Evolutionary conservation across 2,888 invertebrate species (phyloP).

Genomic region (Leistus spinibarbis): DNA sequence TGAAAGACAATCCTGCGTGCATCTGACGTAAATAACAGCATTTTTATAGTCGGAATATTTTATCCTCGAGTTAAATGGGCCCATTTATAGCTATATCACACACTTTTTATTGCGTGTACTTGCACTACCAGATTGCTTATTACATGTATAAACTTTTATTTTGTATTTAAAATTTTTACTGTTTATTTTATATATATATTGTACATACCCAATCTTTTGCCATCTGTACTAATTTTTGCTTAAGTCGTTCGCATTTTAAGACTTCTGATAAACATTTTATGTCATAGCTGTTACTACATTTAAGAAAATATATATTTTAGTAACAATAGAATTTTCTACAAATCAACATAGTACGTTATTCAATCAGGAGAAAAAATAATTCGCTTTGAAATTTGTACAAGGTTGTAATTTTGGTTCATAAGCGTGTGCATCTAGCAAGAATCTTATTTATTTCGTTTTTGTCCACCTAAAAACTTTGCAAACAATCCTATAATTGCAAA

Average conservation of each 20-base stretch:
- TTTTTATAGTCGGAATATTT: slow-evolving; percentile 30
- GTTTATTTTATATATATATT: background rate
- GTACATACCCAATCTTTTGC: too few relatives aligned
- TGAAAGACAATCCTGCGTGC: background rate
- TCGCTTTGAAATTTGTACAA: too few relatives aligned
- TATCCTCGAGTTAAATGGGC: slow-evolving; percentile 12
- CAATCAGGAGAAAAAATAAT: too few relatives aligned
- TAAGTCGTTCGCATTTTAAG: too few relatives aligned
- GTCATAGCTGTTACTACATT: too few relatives aligned
- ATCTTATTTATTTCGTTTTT: background rate
- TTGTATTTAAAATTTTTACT: background rate
- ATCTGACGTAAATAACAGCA: slow-evolving; percentile 20
- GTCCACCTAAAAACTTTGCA: background rate
- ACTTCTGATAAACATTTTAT: too few relatives aligned
- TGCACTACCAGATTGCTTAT: background rate
- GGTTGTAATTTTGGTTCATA: too few relatives aligned
- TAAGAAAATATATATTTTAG: too few relatives aligned
- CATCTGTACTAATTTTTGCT: too few relatives aligned
- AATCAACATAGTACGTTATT: too few relatives aligned
- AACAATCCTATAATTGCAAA: background rate
- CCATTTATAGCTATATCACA: slow-evolving; percentile 13
- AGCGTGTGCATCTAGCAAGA: too few relatives aligned
- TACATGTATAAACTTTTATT: background rate
- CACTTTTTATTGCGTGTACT: slow-evolving; percentile 9
- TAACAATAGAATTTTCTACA: too few relatives aligned